Evolutionary conservation across 64 coral and sea anemone species (phyloP).

Genomic region (Platygyra sinensis): DNA sequence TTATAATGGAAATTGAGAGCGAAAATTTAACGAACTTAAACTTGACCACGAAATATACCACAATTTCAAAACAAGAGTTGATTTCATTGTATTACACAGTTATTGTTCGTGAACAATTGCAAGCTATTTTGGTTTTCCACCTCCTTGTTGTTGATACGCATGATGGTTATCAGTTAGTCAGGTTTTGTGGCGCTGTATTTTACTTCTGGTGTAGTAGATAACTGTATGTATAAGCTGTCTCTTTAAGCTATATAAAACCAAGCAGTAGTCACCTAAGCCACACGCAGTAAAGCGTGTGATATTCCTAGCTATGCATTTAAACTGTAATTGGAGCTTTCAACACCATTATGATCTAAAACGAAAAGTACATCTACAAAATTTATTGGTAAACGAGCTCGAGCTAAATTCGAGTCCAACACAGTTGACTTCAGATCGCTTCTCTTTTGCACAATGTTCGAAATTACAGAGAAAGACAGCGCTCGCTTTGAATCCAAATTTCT

Average conservation of each 20-base stretch:
- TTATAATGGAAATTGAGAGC: neutral
- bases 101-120: slow-evolving; percentile 41
- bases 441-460: neutral
- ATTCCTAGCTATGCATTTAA: neutral
- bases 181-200: neutral
- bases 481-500: neutral
- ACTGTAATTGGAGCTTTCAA: slow-evolving; percentile 26
- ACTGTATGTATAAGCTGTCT: neutral
- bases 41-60: neutral
- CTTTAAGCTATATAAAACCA: neutral
- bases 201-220: neutral
- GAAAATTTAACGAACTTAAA: neutral
- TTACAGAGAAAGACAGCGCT: slow-evolving; percentile 5
- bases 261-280: neutral
- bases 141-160: neutral
- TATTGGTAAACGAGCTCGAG: neutral
- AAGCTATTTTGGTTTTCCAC: slow-evolving; percentile 31
- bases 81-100: slow-evolving; percentile 21
- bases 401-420: neutral
- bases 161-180: neutral
- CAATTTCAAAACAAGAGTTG: slow-evolving; percentile 28
- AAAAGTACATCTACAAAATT: neutral
- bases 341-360: slow-evolving; percentile 10
- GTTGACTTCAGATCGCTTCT: neutral
- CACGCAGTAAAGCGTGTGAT: neutral